Conservation (phyloP, 2,797 vertebrate genomes). For the Garrulus glandarius region DNA sequence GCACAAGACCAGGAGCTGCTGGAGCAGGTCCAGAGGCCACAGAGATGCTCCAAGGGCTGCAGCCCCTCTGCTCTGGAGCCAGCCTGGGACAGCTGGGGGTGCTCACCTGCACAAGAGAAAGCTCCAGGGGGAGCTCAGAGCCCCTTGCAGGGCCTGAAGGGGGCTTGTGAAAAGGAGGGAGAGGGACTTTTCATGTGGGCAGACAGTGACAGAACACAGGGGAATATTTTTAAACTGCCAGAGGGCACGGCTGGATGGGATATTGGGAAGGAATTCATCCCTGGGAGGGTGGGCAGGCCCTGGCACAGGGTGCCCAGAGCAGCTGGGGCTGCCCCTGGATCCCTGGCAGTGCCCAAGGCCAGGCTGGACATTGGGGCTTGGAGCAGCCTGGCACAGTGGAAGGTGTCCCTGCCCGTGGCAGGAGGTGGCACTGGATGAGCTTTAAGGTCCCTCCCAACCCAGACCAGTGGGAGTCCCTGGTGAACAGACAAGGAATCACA, state of each 20-base stretch:
- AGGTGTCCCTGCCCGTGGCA: background rate
- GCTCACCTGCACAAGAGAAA: background rate
- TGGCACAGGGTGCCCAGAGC: background rate
- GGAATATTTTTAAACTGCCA: background rate
- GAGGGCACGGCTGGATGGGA: background rate
- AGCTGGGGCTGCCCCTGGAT: background rate
- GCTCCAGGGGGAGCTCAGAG: background rate
- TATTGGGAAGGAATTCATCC: background rate
- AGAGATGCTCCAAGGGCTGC: background rate
- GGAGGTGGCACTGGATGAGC: rapidly evolving
- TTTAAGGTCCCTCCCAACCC: background rate
- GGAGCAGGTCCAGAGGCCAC: rapidly evolving
- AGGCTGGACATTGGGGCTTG: background rate
- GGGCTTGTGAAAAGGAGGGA: background rate
- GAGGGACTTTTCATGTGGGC: background rate
- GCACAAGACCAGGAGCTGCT: background rate
- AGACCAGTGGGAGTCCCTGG: background rate
- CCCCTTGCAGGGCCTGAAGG: rapidly evolving
- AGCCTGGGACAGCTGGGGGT: background rate
- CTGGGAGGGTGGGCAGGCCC: background rate
- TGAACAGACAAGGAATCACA: background rate
- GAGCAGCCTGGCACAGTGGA: background rate
- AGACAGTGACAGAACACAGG: rapidly evolving
- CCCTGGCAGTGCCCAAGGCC: background rate
- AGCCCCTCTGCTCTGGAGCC: background rate